Evolutionary conservation across 2,113 vertebrate species (phyloP).

Genomic region (Nymphicus hollandicus): DNA sequence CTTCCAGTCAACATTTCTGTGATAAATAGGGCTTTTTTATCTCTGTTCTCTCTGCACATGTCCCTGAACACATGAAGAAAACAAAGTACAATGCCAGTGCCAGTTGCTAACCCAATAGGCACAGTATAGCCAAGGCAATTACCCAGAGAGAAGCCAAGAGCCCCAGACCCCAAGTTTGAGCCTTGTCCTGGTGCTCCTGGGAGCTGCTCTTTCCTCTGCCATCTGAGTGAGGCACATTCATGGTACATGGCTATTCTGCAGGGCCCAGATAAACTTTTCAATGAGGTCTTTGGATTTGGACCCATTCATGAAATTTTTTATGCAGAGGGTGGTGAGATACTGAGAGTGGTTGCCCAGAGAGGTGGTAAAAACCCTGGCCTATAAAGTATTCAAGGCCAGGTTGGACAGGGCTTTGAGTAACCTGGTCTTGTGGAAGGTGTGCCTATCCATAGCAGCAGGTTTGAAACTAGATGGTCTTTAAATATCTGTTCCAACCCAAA

Average conservation of each 20-base stretch:
- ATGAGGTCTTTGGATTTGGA: background rate
- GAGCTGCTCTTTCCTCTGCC: background rate
- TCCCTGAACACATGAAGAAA: background rate
- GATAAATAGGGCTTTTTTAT: background rate
- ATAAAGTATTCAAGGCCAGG: accelerated
- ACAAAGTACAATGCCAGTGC: background rate
- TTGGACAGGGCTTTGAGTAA: background rate
- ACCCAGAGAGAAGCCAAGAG: background rate
- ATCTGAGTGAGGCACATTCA: background rate
- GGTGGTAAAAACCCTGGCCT: background rate
- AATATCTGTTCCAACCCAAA: background rate
- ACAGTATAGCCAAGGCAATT: background rate
- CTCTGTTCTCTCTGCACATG: background rate
- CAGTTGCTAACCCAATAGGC: background rate
- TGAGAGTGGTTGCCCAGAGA: accelerated
- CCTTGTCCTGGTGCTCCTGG: background rate
- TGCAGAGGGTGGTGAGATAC: background rate
- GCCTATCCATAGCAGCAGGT: background rate
- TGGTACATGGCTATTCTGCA: background rate
- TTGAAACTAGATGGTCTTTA: accelerated
- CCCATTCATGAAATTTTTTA: background rate
- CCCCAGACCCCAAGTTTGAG: background rate
- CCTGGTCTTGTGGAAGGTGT: accelerated
- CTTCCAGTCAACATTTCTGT: background rate
- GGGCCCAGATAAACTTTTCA: background rate